Evolutionary conservation across 2,888 invertebrate species (phyloP), one percentile per base, ranked within the genome.

Genomic region (Rotaria magnacalcarata): DNA sequence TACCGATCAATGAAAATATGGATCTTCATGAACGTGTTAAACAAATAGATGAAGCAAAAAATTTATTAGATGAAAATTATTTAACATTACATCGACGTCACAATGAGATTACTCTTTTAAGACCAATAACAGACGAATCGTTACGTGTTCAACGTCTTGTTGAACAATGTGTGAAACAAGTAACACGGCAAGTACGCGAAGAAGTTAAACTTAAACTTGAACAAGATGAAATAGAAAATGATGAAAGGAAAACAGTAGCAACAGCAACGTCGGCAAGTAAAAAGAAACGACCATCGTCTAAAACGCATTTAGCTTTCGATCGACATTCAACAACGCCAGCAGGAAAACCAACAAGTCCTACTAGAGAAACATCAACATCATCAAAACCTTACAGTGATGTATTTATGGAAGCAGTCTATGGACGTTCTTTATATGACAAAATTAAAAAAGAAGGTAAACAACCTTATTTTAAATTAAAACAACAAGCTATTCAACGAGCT

Each of bases 281-380:
- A 24, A 80, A 80, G 14, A 80, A 80, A 80, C 21, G 43, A 80
- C 5, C 47, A 11, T n/a, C 47, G n/a, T 80, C 80, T 5, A 43
- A 47, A 41, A 80, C 80, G 47, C 43, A 80, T n/a, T 80, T 80
- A 80, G 80, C 80, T n/a, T 80, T 80, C n/a, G 80, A 80, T 47
- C 80, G 80, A 11, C 80, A 80, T 80, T 80, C 47, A 80, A 80
- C 80, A 80, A 21, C 24, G 4, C 24, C 24, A 14, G 24, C 19
- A 67, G 80, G 47, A n/a, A 21, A 80, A 47, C 80, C 14, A n/a
- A 80, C 43, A 47, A n/a, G 7, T 10, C 24, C 80, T 0, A 11
- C 0, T 19, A 2, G 0, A 19, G 80, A 80, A 21, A 11, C 80
- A 47, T 7, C 47, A 47, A 47, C 24, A 47, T 10, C 47, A 47